phyloP scores from a whole-genome alignment of 2,797 vertebrate species.

The Cirrhinus mrigala region DNA sequence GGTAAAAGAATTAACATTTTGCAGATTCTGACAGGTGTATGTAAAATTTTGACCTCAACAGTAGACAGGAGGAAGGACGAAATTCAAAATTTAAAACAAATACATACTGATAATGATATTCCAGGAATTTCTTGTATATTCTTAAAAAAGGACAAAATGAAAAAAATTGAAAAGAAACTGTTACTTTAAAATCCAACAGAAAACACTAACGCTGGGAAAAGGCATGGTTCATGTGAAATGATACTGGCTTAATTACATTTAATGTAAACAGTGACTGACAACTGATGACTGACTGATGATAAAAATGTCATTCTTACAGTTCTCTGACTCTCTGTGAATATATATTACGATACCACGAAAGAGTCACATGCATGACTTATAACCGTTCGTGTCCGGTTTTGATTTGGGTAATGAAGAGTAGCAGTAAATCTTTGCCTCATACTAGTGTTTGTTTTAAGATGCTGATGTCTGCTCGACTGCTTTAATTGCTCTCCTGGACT shows the following conservation, averaged over 20 bases:
- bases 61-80: too few species aligned
- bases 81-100: too few species aligned
- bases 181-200: background rate
- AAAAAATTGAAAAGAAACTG: background rate
- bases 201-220: background rate
- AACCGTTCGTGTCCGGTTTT: conserved; percentile 27
- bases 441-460: conserved; percentile 52
- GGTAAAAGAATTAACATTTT: too few species aligned
- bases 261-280: background rate
- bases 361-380: conserved; percentile 46
- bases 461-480: conserved; percentile 39
- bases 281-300: background rate
- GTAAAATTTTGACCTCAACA: too few species aligned
- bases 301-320: background rate
- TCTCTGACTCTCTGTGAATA: background rate
- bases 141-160: background rate
- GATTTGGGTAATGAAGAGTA: conserved; percentile 30
- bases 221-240: background rate
- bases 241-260: background rate
- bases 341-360: conserved; percentile 35
- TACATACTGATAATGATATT: background rate
- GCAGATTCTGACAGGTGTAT: too few species aligned
- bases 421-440: conserved; percentile 44
- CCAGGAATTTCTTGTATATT: background rate
- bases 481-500: conserved; percentile 47